Conservation (phyloP, 2,113 vertebrate genomes). For the Chaetorhynchus papuensis region DNA sequence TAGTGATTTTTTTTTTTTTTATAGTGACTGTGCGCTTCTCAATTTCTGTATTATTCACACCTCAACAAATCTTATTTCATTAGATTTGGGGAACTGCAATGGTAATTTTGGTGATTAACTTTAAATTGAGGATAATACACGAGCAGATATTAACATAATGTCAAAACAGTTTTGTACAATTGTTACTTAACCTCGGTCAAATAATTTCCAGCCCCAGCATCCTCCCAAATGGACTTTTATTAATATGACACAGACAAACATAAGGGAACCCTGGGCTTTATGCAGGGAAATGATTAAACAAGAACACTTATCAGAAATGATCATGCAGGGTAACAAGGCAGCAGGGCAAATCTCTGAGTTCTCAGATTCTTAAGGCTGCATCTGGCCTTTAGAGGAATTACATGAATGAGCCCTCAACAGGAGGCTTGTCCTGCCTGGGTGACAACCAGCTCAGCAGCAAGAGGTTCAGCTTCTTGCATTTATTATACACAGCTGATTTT, state of each 20-base stretch:
- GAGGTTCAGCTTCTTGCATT: neutral
- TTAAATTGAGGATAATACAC: conserved; percentile 68
- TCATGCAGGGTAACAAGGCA: conserved; percentile 7
- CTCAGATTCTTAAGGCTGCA: neutral
- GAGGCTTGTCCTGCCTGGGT: conserved; percentile 15
- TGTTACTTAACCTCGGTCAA: conserved; percentile 68
- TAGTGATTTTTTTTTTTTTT: neutral
- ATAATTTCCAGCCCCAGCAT: neutral
- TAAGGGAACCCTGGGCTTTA: neutral
- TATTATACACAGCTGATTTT: conserved; percentile 11
- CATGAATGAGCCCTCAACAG: neutral
- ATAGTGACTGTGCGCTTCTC: neutral
- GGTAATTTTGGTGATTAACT: conserved; percentile 73
- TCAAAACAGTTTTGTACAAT: conserved; percentile 74
- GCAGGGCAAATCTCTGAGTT: neutral
- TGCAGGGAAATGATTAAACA: neutral
- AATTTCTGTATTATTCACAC: conserved; percentile 66
- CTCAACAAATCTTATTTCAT: conserved; percentile 68
- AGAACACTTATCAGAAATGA: conserved; percentile 12
- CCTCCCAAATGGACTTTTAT: conserved; percentile 54
- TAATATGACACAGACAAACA: conserved; percentile 45
- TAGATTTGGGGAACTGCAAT: conserved; percentile 59
- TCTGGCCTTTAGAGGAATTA: neutral
- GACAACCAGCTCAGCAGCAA: conserved; percentile 4
- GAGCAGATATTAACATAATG: conserved; percentile 69